Evolutionary conservation across 2,888 invertebrate genomes (phyloP), one percentile per base, ranked within the genome.

Genomic region (Villa cingulata): DNA sequence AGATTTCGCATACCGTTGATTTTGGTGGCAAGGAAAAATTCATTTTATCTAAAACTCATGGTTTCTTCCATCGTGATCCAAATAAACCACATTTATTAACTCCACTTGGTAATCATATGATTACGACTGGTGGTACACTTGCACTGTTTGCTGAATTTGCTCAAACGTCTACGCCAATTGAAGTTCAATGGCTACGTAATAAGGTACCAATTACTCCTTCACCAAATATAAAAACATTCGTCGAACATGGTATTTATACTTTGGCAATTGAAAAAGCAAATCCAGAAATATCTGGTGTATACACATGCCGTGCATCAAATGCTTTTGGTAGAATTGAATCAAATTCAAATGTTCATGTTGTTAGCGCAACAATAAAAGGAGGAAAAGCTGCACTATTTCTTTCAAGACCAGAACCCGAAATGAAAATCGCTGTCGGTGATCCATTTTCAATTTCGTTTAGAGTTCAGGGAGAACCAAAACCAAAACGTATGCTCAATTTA

Each of bases 391-490:
- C 88, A 0, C 76, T 81, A 60, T 87, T 90, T 60, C 71, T 83
- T 15, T 82, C 85, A 1, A 73, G 87, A 53, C 90, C 90, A 0
- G 83, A 84, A 46, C 82, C 80, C 50, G 78, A 84, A 59, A 72
- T 89, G 58, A 74, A 78, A 36, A 81, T 87, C 37, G 78, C 80
- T 19, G 75, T 80, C 9, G 87, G 86, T 1, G 88, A 88, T 70
- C 88, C 89, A 59, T 76, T 90, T 54, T 82, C 83, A 38, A 77
- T 90, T 44, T 85, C 87, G 2, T 89, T 88, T 63, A 77, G 88
- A 62, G 78, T 85, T 42, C 77, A 78, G 51, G 90, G 89, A 50
- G 83, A 85, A 59, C 90, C 90, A 1, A 87, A 82, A 62, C 88
- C 90, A 10, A 83, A 81, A 77, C 81, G 90, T 90, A 70, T 65